Evolutionary conservation across 2,113 vertebrate species (phyloP).

Genomic region (Anoplopoma fimbria): DNA sequence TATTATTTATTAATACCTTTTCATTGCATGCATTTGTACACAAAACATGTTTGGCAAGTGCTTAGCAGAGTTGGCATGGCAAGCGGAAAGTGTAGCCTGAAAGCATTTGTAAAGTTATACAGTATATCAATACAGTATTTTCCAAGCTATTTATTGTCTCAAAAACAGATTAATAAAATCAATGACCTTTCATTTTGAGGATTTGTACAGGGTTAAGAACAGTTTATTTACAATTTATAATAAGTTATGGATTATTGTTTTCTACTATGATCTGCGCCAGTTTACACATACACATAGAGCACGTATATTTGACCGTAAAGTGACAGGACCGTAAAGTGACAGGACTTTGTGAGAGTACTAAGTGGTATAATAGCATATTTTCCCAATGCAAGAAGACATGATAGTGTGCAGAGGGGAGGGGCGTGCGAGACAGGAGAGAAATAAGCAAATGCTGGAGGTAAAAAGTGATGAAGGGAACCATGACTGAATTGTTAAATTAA

Average conservation of each 20-base stretch:
- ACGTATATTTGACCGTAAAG: background rate
- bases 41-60: background rate
- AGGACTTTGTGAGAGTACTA: constrained; percentile 1
- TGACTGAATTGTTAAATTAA: constrained; percentile 39
- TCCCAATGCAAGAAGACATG: constrained; percentile 32
- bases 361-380: constrained; percentile 37
- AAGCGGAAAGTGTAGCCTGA: background rate
- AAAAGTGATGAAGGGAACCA: constrained; percentile 4
- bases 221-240: background rate
- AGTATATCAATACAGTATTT: background rate
- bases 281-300: background rate
- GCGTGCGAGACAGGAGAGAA: constrained; percentile 2
- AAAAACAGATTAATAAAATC: background rate
- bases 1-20: background rate
- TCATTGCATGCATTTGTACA: background rate
- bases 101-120: constrained; percentile 1
- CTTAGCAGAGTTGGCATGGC: background rate
- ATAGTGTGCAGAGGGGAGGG: background rate
- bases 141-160: background rate
- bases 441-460: background rate
- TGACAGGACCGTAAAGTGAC: background rate
- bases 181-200: background rate
- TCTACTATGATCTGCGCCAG: background rate
- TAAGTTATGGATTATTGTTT: background rate
- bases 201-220: background rate